Conservation (phyloP, 2,113 vertebrate genomes). For the Sula dactylatra region DNA sequence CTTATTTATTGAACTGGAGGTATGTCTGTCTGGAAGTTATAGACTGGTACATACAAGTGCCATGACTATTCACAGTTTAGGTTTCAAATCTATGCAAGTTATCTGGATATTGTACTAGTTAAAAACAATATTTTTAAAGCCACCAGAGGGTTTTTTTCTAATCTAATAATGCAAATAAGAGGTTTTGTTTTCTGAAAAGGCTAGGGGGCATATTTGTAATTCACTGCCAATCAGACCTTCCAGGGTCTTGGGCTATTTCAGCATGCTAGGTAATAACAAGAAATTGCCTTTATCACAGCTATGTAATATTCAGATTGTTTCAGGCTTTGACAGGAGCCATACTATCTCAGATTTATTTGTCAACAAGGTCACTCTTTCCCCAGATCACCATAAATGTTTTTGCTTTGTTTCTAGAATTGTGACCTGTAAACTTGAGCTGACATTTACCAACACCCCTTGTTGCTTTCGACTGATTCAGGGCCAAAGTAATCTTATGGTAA, state of each 20-base stretch:
- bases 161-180: neutral
- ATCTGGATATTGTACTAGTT: neutral
- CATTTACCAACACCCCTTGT: neutral
- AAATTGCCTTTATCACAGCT: neutral
- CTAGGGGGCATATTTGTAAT: neutral
- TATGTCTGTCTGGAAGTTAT: neutral
- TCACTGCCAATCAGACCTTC: neutral
- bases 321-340: neutral
- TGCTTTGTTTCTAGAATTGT: neutral
- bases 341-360: neutral
- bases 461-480: neutral
- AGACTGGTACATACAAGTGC: neutral
- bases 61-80: neutral
- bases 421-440: neutral
- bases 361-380: neutral
- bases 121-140: neutral
- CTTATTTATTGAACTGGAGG: neutral
- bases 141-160: neutral
- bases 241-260: neutral
- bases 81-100: neutral
- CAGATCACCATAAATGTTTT: neutral
- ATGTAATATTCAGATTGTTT: neutral
- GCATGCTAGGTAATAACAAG: neutral
- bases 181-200: neutral
- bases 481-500: neutral